Evolutionary conservation across 35 echinoderm and acorn worm genomes (phyloP), one percentile per base, ranked within the genome.

Genomic region (Heliocidaris erythrogramma): DNA sequence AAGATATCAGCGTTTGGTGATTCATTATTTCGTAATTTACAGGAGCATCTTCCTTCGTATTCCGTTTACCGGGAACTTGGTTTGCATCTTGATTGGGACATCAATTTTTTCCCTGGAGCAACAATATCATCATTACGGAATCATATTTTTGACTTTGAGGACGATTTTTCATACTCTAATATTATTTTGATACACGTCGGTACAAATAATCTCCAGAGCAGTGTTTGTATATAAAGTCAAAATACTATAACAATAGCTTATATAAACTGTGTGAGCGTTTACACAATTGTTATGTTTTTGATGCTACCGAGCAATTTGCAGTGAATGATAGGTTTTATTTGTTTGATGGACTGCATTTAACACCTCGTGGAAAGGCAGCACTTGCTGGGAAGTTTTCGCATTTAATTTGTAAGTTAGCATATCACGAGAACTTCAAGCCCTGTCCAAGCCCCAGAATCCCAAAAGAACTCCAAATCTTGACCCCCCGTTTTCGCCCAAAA

Each of bases 51-150:
- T n/a, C n/a, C n/a, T n/a, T n/a, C n/a, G n/a, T n/a, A n/a, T n/a
- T n/a, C n/a, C 35, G 21, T 91, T 30, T 18, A 10, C 7, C 9
- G 32, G 9, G 16, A 91, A 10, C 35, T 91, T 31, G 5, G 7
- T 18, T 29, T 9, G 47, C 5, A 32, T 91, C 0, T 91, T 13
- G 9, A 32, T 18, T 18, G 30, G 18, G 9, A 32, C 8, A 31
- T 91, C 11, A n/a, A 91, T 48, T 29, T 24, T 91, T 32, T 91
- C 21, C 88, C 88, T 4, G 88, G 88, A 91, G 88, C 88, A 91
- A 91, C 24, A 35, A 30, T 91, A 35, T 5, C 31, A 29, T 21
- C 18, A 13, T 31, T 91, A 10, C 88, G 47, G 9, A 6, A 32
- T 9, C 32, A 91, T 91, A 48, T 91, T 31, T 13, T 8, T 13